These are phyloP conservation scores for Pachypeltis micranthus DNA, from an alignment of 1,140 invertebrate genomes.

Conservation along the genomic window DNA sequence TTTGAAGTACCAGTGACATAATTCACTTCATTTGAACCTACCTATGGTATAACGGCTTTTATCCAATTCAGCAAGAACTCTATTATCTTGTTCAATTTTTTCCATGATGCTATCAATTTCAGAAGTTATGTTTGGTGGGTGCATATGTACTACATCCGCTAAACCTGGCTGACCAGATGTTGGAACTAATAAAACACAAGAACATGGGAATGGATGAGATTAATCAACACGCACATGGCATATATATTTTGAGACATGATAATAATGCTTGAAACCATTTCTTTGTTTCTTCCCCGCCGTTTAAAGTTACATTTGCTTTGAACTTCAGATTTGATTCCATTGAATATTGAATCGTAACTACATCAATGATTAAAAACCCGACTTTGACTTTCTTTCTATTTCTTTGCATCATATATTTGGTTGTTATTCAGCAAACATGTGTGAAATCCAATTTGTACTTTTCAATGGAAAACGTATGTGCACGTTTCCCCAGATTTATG, in stretches of 20 bases:
- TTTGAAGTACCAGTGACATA: no score
- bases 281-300: no score
- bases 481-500: no score
- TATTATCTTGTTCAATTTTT: conserved; percentile 78
- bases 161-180: background rate
- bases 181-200: background rate
- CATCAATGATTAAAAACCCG: background rate
- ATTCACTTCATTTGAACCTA: no score
- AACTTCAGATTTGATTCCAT: background rate
- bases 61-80: conserved; percentile 79
- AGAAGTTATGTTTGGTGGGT: conserved; percentile 18
- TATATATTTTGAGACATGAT: background rate
- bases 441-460: no score
- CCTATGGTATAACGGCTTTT: conserved; percentile 50
- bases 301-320: no score
- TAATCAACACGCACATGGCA: background rate
- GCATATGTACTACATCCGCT: background rate
- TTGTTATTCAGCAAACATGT: no score
- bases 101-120: conserved; percentile 90
- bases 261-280: background rate
- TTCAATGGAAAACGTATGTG: no score
- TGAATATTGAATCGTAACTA: background rate
- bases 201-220: background rate
- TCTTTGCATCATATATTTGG: no score
- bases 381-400: no score